Percentiles rank a stretch among this genome's conserved stretches.
Conservation (phyloP, 2,113 vertebrate species). For the Pachycephala philippinensis region DNA sequence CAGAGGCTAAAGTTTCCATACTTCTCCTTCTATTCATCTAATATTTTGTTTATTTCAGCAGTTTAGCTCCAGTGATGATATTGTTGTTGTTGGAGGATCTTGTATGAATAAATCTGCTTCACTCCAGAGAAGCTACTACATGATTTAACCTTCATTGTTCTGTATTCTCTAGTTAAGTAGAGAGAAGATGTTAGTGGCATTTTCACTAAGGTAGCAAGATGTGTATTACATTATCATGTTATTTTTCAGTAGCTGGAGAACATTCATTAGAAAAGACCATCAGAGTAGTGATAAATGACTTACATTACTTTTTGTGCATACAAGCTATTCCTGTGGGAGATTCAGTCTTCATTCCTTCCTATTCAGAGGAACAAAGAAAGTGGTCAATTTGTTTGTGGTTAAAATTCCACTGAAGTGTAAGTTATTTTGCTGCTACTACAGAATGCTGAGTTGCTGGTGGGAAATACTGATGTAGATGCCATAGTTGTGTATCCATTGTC, state of each 20-base stretch:
- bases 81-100: background rate
- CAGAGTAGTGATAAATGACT: constrained; percentile 27
- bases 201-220: background rate
- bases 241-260: constrained; percentile 44
- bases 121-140: background rate
- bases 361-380: background rate
- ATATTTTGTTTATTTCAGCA: background rate
- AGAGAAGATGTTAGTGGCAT: background rate
- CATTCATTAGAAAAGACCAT: constrained; percentile 45
- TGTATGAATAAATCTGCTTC: background rate
- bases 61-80: background rate
- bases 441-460: background rate
- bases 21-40: background rate
- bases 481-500: background rate
- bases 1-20: background rate
- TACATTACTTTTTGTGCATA: constrained; percentile 41
- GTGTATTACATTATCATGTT: background rate
- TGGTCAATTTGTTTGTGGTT: background rate
- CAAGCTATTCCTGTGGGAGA: constrained; percentile 27
- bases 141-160: background rate
- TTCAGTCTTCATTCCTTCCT: constrained; percentile 43
- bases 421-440: background rate
- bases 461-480: background rate
- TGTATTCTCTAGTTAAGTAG: background rate
- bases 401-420: background rate